Conservation (phyloP, 2,888 invertebrate species). For the Drosophila prolongata region DNA sequence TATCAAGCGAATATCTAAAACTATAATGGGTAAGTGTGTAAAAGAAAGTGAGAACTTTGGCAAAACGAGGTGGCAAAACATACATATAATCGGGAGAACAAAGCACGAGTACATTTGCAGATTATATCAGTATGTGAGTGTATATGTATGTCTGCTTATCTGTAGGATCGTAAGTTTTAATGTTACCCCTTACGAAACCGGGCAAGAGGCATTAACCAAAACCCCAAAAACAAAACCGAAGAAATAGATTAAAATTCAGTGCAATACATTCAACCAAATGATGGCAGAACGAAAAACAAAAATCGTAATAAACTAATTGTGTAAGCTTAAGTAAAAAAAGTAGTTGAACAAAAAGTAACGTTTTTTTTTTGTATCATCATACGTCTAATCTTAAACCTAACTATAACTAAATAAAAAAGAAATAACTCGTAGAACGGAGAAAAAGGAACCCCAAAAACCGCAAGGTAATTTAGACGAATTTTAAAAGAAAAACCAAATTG, state of each 20-base stretch:
- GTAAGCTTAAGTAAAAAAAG: slow-evolving; percentile 58
- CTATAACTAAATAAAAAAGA: slow-evolving; percentile 55
- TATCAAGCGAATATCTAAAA: slow-evolving; percentile 23
- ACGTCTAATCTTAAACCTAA: slow-evolving; percentile 54
- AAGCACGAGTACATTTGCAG: slow-evolving; percentile 17
- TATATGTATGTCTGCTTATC: slow-evolving; percentile 7
- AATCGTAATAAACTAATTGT: slow-evolving; percentile 48
- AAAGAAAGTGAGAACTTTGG: slow-evolving; percentile 1
- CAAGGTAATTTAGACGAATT: slow-evolving; percentile 76
- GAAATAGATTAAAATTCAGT: slow-evolving; percentile 51
- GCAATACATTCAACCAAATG: slow-evolving; percentile 60
- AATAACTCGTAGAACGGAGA: slow-evolving; percentile 6
- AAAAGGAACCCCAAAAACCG: slow-evolving; percentile 14
- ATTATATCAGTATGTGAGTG: slow-evolving; percentile 27
- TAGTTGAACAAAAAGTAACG: slow-evolving; percentile 55
- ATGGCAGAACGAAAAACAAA: slow-evolving; percentile 4
- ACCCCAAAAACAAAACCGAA: slow-evolving; percentile 11
- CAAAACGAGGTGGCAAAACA: neutral
- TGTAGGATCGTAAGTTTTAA: slow-evolving; percentile 69
- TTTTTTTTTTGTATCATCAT: slow-evolving; percentile 74
- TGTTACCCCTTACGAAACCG: slow-evolving; percentile 45
- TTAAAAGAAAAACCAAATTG: slow-evolving; percentile 54
- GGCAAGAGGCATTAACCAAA: slow-evolving; percentile 23
- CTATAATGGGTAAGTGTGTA: slow-evolving; percentile 6
- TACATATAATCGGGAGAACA: neutral